phyloP scores from a whole-genome alignment of 2,113 vertebrate species.

The Ptyas mucosa region DNA sequence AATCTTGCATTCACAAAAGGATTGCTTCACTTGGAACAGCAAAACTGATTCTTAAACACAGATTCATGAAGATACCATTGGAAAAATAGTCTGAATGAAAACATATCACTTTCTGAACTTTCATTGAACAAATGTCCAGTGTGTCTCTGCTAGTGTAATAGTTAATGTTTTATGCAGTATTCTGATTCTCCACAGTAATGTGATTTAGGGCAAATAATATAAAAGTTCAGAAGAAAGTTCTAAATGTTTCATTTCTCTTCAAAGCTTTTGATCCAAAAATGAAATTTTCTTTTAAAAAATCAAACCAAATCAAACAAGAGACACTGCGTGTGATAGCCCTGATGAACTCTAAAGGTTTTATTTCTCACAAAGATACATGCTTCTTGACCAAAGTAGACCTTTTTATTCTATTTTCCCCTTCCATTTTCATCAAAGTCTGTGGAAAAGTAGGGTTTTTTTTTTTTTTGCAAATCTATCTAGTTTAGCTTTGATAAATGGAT shows the following conservation, averaged over 20 bases:
- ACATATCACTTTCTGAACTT: neutral
- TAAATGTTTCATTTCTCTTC: neutral
- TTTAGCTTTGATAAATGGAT: neutral
- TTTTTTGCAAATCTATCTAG: neutral
- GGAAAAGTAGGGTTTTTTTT: neutral
- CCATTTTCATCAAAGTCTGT: neutral
- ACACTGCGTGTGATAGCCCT: neutral
- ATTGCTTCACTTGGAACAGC: neutral
- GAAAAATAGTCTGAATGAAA: neutral
- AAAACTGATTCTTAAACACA: neutral
- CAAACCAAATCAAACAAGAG: neutral
- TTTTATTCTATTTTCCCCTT: neutral
- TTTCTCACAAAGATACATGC: neutral
- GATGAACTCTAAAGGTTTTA: neutral
- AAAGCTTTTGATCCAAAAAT: neutral
- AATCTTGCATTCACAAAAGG: neutral
- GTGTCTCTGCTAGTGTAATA: neutral
- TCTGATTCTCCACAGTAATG: neutral
- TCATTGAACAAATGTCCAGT: neutral
- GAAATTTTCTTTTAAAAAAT: neutral
- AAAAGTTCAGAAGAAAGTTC: neutral
- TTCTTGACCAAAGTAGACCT: neutral
- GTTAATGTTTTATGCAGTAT: neutral
- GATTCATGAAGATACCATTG: neutral
- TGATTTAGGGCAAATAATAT: neutral